Evolutionary conservation across 1,140 invertebrate species (phyloP), one percentile per base, ranked within the genome.

Genomic region (Pseudomyrmex gracilis): DNA sequence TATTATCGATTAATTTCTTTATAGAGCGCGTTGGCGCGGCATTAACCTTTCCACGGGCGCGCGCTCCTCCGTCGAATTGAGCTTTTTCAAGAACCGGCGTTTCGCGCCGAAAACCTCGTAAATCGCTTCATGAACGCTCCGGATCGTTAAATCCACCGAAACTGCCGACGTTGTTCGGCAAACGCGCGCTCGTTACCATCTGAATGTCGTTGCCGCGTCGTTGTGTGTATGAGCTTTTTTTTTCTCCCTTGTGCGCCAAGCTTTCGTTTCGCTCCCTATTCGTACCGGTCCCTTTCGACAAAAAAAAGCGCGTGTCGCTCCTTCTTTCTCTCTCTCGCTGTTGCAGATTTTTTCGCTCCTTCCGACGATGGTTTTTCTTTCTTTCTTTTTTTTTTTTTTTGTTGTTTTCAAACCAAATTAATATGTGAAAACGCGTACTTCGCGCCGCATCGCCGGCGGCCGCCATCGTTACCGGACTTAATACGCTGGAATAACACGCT

Each of bases 61-160:
- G 47, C 22, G 7, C 13, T n/a, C n/a, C 45, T 51, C 34, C 34
- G 63, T 47, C 34, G 34, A 34, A 34, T 34, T 34, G 34, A 34
- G 34, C 34, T 43, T 43, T 43, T 43, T 60, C 49, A 8, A 12
- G 63, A 34, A 34, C 34, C 47, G 43, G 17, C 67, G 68, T 57
- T 60, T 64, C 51, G 47, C 76, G 20, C 71, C 71, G 55, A 51
- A 67, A 84, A 68, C 15, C 73, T 78, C 82, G 74, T 84, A 84
- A 84, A 84, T 84, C 64, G 73, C 53, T 67, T 66, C 47, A 61
- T 22, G 73, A 68, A 67, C 82, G 82, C 17, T 49, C 24, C 58
- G 64, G 73, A 66, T 84, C 82, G 82, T 84, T 84, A 84, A 84
- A 84, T 57, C 47, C 74, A 20, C 74, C 73, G 57, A 78, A 84